A percentile compares a stretch with the other conserved stretches of the same genome.
phyloP scores from a whole-genome alignment of 2,797 vertebrate genomes.

The Champsocephalus esox region DNA sequence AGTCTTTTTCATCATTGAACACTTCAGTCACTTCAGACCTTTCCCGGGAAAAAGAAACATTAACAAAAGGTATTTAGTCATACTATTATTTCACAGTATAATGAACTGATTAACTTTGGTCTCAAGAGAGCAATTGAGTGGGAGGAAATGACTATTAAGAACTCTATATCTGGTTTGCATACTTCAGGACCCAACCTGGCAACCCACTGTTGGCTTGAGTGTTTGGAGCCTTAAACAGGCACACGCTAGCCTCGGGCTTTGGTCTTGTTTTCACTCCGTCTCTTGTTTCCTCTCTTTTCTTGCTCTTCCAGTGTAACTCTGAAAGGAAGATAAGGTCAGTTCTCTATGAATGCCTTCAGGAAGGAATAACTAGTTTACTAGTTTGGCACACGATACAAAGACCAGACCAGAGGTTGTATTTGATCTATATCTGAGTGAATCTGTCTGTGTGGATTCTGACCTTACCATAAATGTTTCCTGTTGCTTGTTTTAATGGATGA shows the following conservation, averaged over 20 bases:
- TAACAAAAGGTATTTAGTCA: too few relatives aligned
- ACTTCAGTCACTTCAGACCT: too few relatives aligned
- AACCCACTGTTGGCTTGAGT: background rate
- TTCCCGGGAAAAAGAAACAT: too few relatives aligned
- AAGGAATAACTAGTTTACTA: conserved; percentile 24
- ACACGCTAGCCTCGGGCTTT: conserved; percentile 12
- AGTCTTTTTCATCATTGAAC: too few relatives aligned
- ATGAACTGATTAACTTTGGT: too few relatives aligned
- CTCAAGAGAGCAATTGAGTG: background rate
- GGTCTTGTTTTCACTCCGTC: conserved; percentile 28
- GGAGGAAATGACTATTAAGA: conserved; percentile 7
- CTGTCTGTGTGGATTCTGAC: conserved; percentile 1
- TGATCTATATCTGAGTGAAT: conserved; percentile 29
- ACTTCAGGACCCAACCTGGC: conserved; percentile 9
- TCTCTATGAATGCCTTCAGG: conserved; percentile 7
- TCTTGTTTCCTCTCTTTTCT: conserved; percentile 25
- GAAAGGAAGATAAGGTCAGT: conserved; percentile 24
- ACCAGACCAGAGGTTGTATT: conserved; percentile 20
- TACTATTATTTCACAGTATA: too few relatives aligned
- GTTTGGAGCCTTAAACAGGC: conserved; percentile 4
- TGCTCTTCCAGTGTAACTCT: conserved; percentile 18
- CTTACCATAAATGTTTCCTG: conserved; percentile 19
- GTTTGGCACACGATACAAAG: background rate
- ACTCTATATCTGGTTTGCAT: conserved; percentile 1
- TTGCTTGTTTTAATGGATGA: background rate